Conservation (phyloP, 2,797 vertebrate genomes). For the Parauchenoglanis punctatus region DNA sequence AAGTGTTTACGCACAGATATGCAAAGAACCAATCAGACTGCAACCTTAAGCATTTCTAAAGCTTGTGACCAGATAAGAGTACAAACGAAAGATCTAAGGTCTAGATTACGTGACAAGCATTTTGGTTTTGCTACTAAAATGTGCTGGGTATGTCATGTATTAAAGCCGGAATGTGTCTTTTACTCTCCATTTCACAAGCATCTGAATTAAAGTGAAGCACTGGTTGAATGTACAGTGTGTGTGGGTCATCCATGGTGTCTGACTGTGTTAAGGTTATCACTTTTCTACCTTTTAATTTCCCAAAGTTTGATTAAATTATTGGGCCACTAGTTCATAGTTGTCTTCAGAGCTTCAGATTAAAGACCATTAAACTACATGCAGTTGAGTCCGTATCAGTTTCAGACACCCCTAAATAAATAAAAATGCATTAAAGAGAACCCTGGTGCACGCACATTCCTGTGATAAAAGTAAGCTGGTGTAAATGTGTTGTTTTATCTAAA, state of each 20-base stretch:
- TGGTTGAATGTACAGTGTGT: neutral
- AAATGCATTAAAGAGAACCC: neutral
- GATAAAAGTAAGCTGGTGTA: neutral
- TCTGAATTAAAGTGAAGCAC: neutral
- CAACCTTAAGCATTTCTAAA: too few relatives aligned
- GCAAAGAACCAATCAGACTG: neutral
- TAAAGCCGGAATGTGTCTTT: neutral
- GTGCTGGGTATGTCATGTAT: neutral
- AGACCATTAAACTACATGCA: neutral
- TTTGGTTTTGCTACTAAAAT: neutral
- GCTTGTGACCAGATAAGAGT: neutral
- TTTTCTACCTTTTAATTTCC: neutral
- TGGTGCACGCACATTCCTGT: neutral
- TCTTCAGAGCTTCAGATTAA: neutral
- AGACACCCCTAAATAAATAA: conserved; percentile 1
- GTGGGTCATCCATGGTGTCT: too few relatives aligned
- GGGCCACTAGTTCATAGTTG: neutral
- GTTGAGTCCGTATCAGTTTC: neutral
- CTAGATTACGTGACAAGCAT: neutral
- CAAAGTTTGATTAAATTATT: neutral
- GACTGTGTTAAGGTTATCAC: conserved; percentile 3
- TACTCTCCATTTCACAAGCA: neutral
- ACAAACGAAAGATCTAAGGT: neutral
- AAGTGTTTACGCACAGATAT: neutral
- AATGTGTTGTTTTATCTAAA: conserved; percentile 9